Base-by-base conservation (phyloP, 1,140 invertebrate genomes). In the Battus philenor region DNA sequence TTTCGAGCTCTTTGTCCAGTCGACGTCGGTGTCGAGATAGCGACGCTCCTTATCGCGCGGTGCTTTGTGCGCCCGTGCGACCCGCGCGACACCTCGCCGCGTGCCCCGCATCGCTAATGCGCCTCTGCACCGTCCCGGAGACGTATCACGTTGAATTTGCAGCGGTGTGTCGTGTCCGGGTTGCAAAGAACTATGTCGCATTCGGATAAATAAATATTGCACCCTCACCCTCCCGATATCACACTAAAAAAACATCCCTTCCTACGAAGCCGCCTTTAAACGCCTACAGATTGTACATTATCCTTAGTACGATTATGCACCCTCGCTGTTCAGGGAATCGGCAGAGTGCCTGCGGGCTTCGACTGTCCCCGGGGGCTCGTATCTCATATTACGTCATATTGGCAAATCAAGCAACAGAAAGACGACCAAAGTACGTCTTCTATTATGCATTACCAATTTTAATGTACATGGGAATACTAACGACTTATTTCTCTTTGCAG, bases 281-380 rank as follows among this genome's bases (percentile, higher is more conserved):
- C 78, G 81, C 76, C 81, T 85, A 85, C 78, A 85, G 81, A 82
- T 85, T 85, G 78, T 85, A 85, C 78, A 85, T 85, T 85, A 82
- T 85, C 81, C 76, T 82, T 82, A 79, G 74, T 82, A 78, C 76
- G 81, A 85, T 85, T 85, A 85, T 85, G 78, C 81, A 85, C 80
- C 81, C 81, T 76, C 76, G 73, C 68, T 80, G 78, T 82, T 72
- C 74, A 63, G 80, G 69, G 74, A 81, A 76, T 81, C 67, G 64
- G 46, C 63, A 60, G 69, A 84, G 80, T 82, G 68, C 80, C 74
- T 68, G 64, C 59, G 72, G 47, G 69, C 72, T 66, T 47, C 51
- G 44, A 66, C 59, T 57, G 44, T 76, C 80, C 80, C 78, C 27
- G 13, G 68, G 62, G 78, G 59, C 70, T 69, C 68, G 74, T 80